Percentiles rank a stretch among this genome's conserved stretches.
These are phyloP conservation scores for Triplophysa rosa DNA, from an alignment of 2,113 vertebrate genomes.

Conservation along the genomic window DNA sequence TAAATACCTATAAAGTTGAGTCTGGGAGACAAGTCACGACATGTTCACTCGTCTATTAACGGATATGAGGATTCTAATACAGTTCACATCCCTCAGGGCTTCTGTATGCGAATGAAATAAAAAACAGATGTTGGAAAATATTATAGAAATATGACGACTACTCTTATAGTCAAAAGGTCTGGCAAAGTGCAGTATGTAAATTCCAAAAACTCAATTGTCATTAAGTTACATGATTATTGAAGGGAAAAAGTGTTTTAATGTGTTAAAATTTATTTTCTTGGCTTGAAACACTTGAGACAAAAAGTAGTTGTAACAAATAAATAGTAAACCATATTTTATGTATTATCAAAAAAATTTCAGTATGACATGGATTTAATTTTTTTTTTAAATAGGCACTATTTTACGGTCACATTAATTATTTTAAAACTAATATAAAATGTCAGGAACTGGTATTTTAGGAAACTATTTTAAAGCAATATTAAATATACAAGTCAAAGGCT, in stretches of 20 bases:
- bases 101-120: slow-evolving; percentile 19
- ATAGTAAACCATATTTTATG: too few species aligned
- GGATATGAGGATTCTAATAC: slow-evolving; percentile 18
- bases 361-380: too few species aligned
- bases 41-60: slow-evolving; percentile 19
- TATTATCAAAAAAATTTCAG: too few species aligned
- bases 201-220: too few species aligned
- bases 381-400: too few species aligned
- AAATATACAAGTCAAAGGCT: background rate
- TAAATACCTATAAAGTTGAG: slow-evolving; percentile 48
- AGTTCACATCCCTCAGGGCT: slow-evolving; percentile 19
- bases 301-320: too few species aligned
- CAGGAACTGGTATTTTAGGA: slow-evolving; percentile 6
- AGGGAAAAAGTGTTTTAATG: too few species aligned
- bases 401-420: background rate
- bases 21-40: slow-evolving; percentile 33
- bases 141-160: background rate
- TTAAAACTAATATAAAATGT: slow-evolving; percentile 10
- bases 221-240: too few species aligned
- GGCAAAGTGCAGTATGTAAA: too few species aligned
- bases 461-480: slow-evolving; percentile 2
- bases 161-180: background rate
- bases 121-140: slow-evolving; percentile 10
- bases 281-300: too few species aligned
- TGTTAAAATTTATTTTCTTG: too few species aligned